A percentile compares a stretch with the other conserved stretches of the same genome.
Conservation (phyloP, 2,113 vertebrate species). For the Macquaria ambigua region DNA sequence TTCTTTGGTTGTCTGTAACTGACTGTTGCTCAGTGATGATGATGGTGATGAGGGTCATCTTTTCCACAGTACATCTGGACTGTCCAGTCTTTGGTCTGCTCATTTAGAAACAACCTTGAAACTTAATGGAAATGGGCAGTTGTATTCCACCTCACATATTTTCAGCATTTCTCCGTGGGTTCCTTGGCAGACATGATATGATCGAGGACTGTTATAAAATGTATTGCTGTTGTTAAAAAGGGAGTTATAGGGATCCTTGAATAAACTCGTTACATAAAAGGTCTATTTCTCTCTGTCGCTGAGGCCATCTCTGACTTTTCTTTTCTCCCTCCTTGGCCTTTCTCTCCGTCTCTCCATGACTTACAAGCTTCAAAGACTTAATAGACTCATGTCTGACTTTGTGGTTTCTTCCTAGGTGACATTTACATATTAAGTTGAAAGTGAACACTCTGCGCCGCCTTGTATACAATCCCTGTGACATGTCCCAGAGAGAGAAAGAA, state of each 20-base stretch:
- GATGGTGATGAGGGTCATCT: neutral
- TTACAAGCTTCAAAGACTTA: slow-evolving; percentile 23
- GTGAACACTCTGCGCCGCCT: neutral
- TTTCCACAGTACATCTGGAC: neutral
- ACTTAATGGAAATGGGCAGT: slow-evolving; percentile 31
- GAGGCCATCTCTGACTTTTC: slow-evolving; percentile 1
- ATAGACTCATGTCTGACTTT: slow-evolving; percentile 13
- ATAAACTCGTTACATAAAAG: slow-evolving; percentile 58
- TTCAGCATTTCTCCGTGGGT: slow-evolving; percentile 42
- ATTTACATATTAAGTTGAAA: slow-evolving; percentile 48
- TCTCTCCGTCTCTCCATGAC: slow-evolving; percentile 7
- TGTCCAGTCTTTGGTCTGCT: slow-evolving; percentile 3
- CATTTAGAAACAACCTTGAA: slow-evolving; percentile 32
- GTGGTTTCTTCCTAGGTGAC: slow-evolving; percentile 18
- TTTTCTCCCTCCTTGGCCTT: neutral
- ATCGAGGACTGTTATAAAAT: slow-evolving; percentile 46
- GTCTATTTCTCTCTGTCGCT: slow-evolving; percentile 23
- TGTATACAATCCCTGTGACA: slow-evolving; percentile 9
- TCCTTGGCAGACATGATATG: slow-evolving; percentile 39
- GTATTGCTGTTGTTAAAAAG: slow-evolving; percentile 65
- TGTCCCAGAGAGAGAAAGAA: neutral
- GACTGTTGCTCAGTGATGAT: neutral
- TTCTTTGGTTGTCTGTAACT: neutral
- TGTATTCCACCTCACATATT: slow-evolving; percentile 33
- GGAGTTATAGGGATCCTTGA: slow-evolving; percentile 52